Percentiles rank a stretch among this genome's conserved stretches.
Conservation (phyloP, 2,113 vertebrate genomes). For the Glaucidium brasilianum region DNA sequence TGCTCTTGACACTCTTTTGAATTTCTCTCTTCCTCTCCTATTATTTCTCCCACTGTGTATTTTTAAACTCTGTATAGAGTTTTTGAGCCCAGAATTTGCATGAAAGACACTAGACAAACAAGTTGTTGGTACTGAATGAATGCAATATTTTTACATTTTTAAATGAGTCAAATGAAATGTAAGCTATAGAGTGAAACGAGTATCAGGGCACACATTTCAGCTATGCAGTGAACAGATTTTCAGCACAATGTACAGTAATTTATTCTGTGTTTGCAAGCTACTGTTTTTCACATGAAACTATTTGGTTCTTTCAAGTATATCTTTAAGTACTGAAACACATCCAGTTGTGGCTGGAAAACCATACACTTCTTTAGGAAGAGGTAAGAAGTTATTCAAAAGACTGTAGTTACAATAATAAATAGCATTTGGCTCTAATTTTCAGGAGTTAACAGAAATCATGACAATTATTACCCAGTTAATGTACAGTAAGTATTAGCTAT, state of each 20-base stretch:
- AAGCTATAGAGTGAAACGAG: neutral
- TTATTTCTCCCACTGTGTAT: conserved; percentile 52
- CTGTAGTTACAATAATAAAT: neutral
- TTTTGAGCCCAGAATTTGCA: neutral
- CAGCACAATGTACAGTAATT: neutral
- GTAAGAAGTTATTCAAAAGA: neutral
- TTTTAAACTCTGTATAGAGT: conserved; percentile 14
- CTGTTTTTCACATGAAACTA: neutral
- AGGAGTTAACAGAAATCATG: conserved; percentile 62
- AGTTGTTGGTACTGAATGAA: conserved; percentile 1
- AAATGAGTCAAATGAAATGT: neutral
- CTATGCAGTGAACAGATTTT: neutral
- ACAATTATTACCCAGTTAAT: conserved; percentile 60
- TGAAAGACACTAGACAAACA: conserved; percentile 40
- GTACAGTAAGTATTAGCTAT: conserved; percentile 66
- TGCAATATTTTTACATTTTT: conserved; percentile 41
- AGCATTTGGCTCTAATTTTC: conserved; percentile 32
- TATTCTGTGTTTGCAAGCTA: neutral
- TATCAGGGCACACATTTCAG: neutral
- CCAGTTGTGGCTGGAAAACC: neutral
- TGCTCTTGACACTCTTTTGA: conserved; percentile 37
- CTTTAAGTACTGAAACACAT: neutral
- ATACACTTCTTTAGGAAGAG: neutral
- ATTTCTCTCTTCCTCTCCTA: conserved; percentile 58
- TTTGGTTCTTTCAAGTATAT: neutral